Percentiles rank a stretch among this genome's conserved stretches.
These are phyloP conservation scores for Cariama cristata DNA, from an alignment of 2,113 vertebrate genomes.

Conservation along the genomic window DNA sequence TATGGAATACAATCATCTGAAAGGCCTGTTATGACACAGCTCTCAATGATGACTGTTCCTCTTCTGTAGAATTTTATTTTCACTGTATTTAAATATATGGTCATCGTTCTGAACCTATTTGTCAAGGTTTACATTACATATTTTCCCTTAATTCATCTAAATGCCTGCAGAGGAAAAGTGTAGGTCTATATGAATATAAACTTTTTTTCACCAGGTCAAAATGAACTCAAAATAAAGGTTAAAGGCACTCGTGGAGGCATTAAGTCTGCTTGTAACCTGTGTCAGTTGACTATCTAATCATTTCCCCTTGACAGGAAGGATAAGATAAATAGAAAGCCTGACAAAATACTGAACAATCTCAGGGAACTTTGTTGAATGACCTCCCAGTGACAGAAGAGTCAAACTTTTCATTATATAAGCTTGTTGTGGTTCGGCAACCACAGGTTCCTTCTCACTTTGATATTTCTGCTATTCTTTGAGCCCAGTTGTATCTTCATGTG, in stretches of 20 bases:
- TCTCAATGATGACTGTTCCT: neutral
- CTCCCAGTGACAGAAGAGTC: neutral
- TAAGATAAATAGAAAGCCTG: neutral
- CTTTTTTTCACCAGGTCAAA: neutral
- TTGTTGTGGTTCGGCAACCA: neutral
- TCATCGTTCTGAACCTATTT: neutral
- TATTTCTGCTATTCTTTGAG: neutral
- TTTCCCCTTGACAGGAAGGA: neutral
- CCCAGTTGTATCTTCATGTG: neutral
- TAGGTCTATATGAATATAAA: neutral
- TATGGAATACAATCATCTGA: neutral
- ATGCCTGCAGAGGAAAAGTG: neutral
- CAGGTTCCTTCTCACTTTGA: neutral
- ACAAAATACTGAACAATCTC: neutral
- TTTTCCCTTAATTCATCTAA: conserved; percentile 9
- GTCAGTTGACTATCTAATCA: neutral
- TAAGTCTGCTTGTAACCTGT: neutral
- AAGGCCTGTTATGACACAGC: neutral
- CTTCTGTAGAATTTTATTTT: neutral
- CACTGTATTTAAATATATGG: neutral
- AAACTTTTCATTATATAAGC: neutral
- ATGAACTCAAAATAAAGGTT: neutral
- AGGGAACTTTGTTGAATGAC: neutral
- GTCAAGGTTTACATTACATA: neutral
- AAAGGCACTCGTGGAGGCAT: neutral